phyloP scores from a whole-genome alignment of 1,140 invertebrate species.

The Danaus melanippus region DNA sequence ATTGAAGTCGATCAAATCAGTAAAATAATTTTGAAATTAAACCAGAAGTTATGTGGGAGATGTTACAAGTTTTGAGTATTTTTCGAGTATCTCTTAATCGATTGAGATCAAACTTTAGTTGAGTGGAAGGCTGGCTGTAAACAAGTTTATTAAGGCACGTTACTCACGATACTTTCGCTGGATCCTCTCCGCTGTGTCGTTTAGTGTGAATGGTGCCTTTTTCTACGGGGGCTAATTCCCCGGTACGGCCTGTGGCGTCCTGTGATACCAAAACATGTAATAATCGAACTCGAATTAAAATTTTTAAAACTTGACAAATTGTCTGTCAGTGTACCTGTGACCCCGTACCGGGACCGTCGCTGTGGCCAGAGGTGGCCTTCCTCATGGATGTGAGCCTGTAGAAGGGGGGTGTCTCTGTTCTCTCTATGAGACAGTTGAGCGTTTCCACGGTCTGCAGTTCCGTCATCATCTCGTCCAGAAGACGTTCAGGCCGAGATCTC shows the following conservation, averaged over 20 bases:
- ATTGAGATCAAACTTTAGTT: too few relatives aligned
- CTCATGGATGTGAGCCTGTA: slow-evolving; percentile 93
- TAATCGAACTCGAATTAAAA: too few relatives aligned
- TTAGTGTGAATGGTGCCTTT: slow-evolving; percentile 98
- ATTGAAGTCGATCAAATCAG: too few relatives aligned
- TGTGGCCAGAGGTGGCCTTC: slow-evolving; percentile 90
- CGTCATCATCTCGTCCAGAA: slow-evolving; percentile 97
- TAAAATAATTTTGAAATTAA: too few relatives aligned
- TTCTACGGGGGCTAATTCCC: slow-evolving; percentile 76
- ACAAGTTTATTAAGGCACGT: not conserved
- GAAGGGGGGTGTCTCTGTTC: slow-evolving; percentile 97
- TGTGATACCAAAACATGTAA: slow-evolving; percentile 15
- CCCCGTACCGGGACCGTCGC: slow-evolving; percentile 73
- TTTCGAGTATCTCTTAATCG: too few relatives aligned
- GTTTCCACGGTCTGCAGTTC: slow-evolving; percentile 97
- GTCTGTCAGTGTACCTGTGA: slow-evolving; percentile 33
- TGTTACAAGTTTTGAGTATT: too few relatives aligned
- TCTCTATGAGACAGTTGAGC: slow-evolving; percentile 93
- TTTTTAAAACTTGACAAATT: not conserved
- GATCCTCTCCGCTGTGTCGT: slow-evolving; percentile 93
- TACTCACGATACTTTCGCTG: slow-evolving; percentile 78
- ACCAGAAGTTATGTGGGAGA: too few relatives aligned
- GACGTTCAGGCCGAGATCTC: slow-evolving; percentile 88
- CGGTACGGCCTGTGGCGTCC: slow-evolving; percentile 53
- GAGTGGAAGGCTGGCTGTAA: too few relatives aligned